phyloP scores from a whole-genome alignment of 1,140 invertebrate genomes.

The Drosophila kikkawai region DNA sequence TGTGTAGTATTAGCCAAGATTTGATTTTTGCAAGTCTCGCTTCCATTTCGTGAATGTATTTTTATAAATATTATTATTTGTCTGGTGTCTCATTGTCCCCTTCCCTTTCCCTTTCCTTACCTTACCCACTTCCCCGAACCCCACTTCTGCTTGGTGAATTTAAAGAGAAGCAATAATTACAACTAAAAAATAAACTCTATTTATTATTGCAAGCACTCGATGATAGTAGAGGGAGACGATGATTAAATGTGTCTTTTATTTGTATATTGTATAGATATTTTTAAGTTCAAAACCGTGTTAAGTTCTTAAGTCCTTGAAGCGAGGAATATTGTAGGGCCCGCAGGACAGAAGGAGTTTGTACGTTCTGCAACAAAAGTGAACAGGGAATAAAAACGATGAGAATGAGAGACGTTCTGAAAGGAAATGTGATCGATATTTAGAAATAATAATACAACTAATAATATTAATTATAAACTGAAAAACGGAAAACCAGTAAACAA shows the following conservation, averaged over 20 bases:
- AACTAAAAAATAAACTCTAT: conserved; percentile 22
- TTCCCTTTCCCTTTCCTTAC: background rate
- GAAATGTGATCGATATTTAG: conserved; percentile 84
- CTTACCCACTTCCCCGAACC: conserved; percentile 20
- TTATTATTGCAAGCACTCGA: conserved; percentile 44
- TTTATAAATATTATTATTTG: conserved; percentile 43
- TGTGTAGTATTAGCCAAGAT: conserved; percentile 71
- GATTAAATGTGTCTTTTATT: conserved; percentile 31
- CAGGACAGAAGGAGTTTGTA: conserved; percentile 33
- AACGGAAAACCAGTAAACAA: conserved; percentile 54
- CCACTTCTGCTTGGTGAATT: conserved; percentile 1
- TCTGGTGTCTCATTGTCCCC: conserved; percentile 21
- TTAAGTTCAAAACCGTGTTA: conserved; percentile 26
- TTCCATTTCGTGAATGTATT: conserved; percentile 50
- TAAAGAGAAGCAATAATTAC: conserved; percentile 41
- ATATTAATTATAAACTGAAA: conserved; percentile 58
- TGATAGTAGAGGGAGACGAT: conserved; percentile 26
- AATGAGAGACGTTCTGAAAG: conserved; percentile 74
- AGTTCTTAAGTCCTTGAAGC: conserved; percentile 6
- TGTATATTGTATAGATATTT: conserved; percentile 47
- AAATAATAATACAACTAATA: conserved; percentile 58
- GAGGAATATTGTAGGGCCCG: conserved; percentile 22
- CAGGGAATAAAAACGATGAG: conserved; percentile 65
- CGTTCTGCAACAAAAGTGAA: conserved; percentile 65
- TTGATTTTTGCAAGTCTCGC: conserved; percentile 77